Base-by-base conservation (phyloP, 2,113 vertebrate species). In the Casuarius casuarius region DNA sequence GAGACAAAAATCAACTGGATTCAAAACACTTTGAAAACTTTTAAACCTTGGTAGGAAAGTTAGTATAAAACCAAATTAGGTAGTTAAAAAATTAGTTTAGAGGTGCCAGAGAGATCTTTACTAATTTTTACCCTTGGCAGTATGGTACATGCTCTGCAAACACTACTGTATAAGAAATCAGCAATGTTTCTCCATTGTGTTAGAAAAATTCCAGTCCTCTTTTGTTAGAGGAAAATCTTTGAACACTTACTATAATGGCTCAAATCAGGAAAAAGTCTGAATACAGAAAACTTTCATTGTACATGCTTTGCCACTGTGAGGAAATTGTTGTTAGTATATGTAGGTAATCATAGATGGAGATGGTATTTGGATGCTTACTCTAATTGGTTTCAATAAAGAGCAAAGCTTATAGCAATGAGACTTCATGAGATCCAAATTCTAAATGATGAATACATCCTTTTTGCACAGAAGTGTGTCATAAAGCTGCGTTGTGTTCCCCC, bases 391-490 rank as follows among this genome's bases (percentile, higher is more conserved):
- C 61, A 21, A 29, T 4, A 2, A 4, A 35, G 48, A 28, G 61
- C 1, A 65, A 7, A 11, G 48, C 28, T 25, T 5, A 4, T 28
- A 14, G 31, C 46, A n/a, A 5, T 3, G 28, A 12, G 67, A 18
- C 7, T 12, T 16, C 31, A 4, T 2, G 0, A 18, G 76, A 7
- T 6, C 16, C 35, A 2, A 3, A 4, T 8, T 28, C 52, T 6
- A 26, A 22, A 5, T 8, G 67, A 8, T 26, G 3, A 2, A 25
- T 2, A 2, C 23, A 0, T 26, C 63, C n/a, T 8, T 21, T 49
- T 7, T 8, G 44, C 81, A 6, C 0, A 0, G 70, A 42, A 74
- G 8, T 16, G 26, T 10, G 29, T 48, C 73, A 3, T 0, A 0
- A 12, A 26, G 44, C 56, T 21, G 10, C 6, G 3, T 5, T 20